Base-by-base conservation (phyloP, 2,113 vertebrate species). In the Percina caprodes region DNA sequence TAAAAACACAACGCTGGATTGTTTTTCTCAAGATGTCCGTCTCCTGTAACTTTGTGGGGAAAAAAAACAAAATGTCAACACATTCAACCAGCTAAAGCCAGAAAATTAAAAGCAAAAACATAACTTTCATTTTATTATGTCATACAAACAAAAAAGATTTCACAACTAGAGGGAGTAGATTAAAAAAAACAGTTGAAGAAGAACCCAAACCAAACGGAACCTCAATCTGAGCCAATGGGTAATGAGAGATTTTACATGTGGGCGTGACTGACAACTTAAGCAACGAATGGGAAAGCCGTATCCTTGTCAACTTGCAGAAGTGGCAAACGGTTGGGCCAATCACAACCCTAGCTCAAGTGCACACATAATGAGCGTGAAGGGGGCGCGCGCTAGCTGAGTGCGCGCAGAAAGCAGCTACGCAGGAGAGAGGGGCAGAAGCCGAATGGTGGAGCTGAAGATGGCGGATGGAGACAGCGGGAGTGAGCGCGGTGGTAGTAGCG, bases 401-500 rank as follows among this genome's bases (percentile, higher is more conserved):
- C 74, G 56, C 69, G 88, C 82, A 84, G 88, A 58, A 49, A 88
- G 76, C 74, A 79, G 82, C 87, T 85, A 73, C 84, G 88, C 88
- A 89, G 48, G 85, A 80, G 82, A 81, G 86, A 71, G 74, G 80
- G 78, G 91, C 87, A 85, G 88, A 79, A 92, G 89, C 58, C 88
- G 90, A 93, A 93, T 94, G 94, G 94, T 93, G 95, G 94, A 93
- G 94, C 88, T 93, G 95, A 97, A 97, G 96, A 97, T 97, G 97
- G 97, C 97, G 97, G 97, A 97, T 95, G 96, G 96, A 85, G 97
- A 97, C 93, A 95, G 95, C 86, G 97, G 97, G 95, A 97, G 97
- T 83, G 96, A 97, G 84, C 95, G 94, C 85, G 94, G 95, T 58
- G 94, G 95, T 2, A 95, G 95, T 49, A 93, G 95, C 45, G 93